Base-by-base conservation (phyloP, 2,113 vertebrate genomes). In the Steatornis caripensis region DNA sequence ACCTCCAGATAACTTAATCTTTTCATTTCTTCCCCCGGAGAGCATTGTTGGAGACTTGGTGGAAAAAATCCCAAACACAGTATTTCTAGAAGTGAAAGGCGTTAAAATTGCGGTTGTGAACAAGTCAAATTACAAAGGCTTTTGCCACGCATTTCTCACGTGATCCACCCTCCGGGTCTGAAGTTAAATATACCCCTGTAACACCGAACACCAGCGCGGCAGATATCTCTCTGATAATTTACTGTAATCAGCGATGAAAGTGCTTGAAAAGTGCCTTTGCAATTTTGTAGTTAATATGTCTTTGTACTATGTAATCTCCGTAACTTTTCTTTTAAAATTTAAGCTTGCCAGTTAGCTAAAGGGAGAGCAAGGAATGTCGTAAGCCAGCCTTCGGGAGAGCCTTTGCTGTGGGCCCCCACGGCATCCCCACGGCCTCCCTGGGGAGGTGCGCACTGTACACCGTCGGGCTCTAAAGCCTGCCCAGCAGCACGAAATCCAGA, bases 281-380 rank as follows among this genome's bases (percentile, higher is more conserved):
- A 9, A 36, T 68, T 77, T 17, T 61, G 51, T 36, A 51, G 41
- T 17, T 60, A 49, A 58, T 36, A 61, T 14, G 29, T 29, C 48
- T 62, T 64, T 74, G 18, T 36, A 12, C 29, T 32, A 16, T 4
- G 6, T 23, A 27, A 45, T 32, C 36, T 51, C 24, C 18, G 6
- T 22, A 49, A 27, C 10, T 45, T 53, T 24, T 61, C 8, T 49
- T 48, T 29, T 29, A 17, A 17, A 46, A 15, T 18, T 57, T 29
- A 39, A 57, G 9, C 58, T 74, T 22, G 29, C 5, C 18, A 15
- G 15, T 30, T 39, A 36, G 18, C 45, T 22, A 5, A 1, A 30
- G 51, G 41, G 27, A 39, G 6, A n/a, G 5, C 16, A 11, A 2
- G 0, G 11, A 22, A 0, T 6, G 12, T 7, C 1, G 1, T 1